Conservation (phyloP, 1,140 invertebrate genomes). For the Halictus rubicundus region DNA sequence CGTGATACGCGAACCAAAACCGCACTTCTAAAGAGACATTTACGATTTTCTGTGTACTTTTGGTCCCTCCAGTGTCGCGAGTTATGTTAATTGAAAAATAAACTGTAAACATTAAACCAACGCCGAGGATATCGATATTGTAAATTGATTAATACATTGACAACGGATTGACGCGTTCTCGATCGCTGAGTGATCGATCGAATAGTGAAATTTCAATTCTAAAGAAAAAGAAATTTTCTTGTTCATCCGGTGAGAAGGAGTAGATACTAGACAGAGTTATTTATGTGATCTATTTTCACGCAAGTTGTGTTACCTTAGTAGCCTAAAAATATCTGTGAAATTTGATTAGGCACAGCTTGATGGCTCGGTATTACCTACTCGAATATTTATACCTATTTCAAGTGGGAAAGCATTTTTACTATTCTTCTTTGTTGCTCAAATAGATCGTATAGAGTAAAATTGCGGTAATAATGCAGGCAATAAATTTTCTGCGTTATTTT, state of each 20-base stretch:
- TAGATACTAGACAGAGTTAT: constrained; percentile 45
- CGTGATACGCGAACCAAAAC: background rate
- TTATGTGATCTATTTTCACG: constrained; percentile 55
- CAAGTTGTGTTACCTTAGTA: constrained; percentile 60
- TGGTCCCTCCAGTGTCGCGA: background rate
- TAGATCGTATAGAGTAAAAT: background rate
- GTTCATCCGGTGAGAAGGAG: constrained; percentile 15
- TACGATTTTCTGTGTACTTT: background rate
- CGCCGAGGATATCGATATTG: background rate
- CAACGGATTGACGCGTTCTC: background rate
- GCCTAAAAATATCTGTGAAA: constrained; percentile 62
- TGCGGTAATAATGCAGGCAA: background rate
- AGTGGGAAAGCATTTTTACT: constrained; percentile 5
- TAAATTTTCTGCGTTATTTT: background rate
- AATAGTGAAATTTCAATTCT: background rate
- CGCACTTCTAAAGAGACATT: background rate
- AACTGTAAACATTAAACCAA: background rate
- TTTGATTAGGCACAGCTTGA: constrained; percentile 53
- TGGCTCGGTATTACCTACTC: constrained; percentile 29
- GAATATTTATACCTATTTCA: constrained; percentile 1
- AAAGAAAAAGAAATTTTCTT: constrained; percentile 26
- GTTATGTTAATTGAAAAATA: background rate
- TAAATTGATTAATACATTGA: too few relatives aligned
- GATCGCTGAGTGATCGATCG: background rate
- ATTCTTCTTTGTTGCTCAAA: too few relatives aligned